phyloP scores from a whole-genome alignment of 2,797 vertebrate species.

The Eulemur rubriventer region DNA sequence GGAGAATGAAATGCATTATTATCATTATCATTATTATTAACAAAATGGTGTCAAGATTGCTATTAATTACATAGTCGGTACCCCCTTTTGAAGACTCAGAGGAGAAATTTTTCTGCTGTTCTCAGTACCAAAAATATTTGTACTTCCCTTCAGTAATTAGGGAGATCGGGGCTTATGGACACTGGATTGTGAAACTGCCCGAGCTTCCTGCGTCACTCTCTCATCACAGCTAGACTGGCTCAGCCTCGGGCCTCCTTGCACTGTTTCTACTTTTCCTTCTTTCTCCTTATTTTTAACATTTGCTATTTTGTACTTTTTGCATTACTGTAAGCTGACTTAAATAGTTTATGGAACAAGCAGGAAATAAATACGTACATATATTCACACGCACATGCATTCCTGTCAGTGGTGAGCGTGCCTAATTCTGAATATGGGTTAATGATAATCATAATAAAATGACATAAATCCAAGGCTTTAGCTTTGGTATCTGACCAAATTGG shows the following conservation, averaged over 20 bases:
- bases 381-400: not conserved
- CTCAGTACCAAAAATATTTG: not conserved
- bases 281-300: not conserved
- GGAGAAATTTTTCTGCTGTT: not conserved
- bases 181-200: too few species aligned
- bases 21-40: not conserved
- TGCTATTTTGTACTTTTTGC: not conserved
- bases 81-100: not conserved
- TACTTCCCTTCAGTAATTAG: not conserved
- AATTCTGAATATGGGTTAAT: not conserved
- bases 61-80: not conserved
- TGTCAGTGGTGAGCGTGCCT: not conserved
- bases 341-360: not conserved
- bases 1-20: not conserved
- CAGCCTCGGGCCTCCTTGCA: not conserved
- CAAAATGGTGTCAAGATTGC: not conserved
- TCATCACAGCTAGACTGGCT: not conserved
- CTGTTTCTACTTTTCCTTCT: not conserved
- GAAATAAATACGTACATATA: not conserved
- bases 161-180: not conserved
- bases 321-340: not conserved
- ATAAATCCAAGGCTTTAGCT: not conserved
- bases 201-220: fast-evolving
- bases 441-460: not conserved
- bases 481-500: not conserved